A percentile compares a stretch with the other conserved stretches of the same genome.
phyloP scores from a whole-genome alignment of 30 jellyfish, hydroid and myxozoan species.

The Mastigias papua region DNA sequence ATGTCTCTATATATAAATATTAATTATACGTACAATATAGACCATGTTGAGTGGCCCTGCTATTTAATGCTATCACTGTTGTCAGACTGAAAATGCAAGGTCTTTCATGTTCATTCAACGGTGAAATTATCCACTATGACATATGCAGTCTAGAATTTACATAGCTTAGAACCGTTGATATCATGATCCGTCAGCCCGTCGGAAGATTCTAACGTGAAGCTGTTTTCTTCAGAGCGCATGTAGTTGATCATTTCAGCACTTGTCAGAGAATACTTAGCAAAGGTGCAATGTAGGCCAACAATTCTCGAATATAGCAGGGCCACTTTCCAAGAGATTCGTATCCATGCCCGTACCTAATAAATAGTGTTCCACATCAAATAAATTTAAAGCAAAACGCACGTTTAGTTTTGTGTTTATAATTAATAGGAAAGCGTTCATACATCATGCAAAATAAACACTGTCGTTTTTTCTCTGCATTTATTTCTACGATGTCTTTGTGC shows the following conservation, averaged over 20 bases:
- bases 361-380: constrained; percentile 37
- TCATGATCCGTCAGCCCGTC: no score
- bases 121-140: no score
- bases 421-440: constrained; percentile 62
- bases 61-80: not conserved
- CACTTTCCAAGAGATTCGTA: constrained; percentile 6
- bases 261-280: no score
- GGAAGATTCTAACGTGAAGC: no score
- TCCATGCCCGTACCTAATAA: constrained; percentile 35
- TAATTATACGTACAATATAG: constrained; percentile 11
- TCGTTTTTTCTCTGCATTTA: not conserved
- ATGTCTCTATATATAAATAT: constrained; percentile 47
- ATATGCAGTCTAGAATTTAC: no score
- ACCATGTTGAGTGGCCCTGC: constrained; percentile 10
- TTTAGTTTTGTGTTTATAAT: constrained; percentile 60
- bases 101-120: not conserved
- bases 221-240: no score
- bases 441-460: constrained; percentile 29
- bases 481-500: not conserved
- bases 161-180: no score
- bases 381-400: constrained; percentile 68
- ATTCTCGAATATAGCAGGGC: not conserved
- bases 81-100: not conserved
- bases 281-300: not conserved
- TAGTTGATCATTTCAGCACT: not conserved